Evolutionary conservation across 2,797 vertebrate species (phyloP), one percentile per base, ranked within the genome.

Genomic region (Lepus townsendii): DNA sequence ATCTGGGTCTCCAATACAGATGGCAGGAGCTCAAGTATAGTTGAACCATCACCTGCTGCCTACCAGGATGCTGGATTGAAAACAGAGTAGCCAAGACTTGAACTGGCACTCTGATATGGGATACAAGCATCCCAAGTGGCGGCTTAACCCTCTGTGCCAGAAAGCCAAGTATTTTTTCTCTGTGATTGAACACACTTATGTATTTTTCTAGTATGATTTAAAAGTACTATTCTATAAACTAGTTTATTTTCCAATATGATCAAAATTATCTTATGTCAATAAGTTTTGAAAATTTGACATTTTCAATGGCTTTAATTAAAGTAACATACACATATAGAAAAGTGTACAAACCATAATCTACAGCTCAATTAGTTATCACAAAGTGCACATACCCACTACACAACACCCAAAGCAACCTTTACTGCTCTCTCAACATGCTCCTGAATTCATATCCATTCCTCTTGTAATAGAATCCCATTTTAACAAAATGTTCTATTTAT

Each of bases 131-230:
- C 14, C 54, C 42, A 47, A 47, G 42, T 47, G 8, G 42, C 1
- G 7, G 42, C 42, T 47, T 47, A 47, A 47, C 42, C 42, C 42
- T 47, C 42, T 47, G 42, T 47, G 42, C 42, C 42, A 9, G 7
- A 47, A 47, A 47, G 8, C 19, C 54, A 57, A 57, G 54, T 57
- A 20, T 20, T 76, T 52, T 84, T 47, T 82, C 30, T 65, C 38
- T 73, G 32, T 93, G 35, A 30, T 19, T 35, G 26, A 38, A 60
- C 22, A 65, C 7, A 79, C 7, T 32, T 26, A 4, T 6, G 0
- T 38, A 66, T 77, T 95, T 96, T 96, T 78, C 47, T 35, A 95
- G 68, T 20, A 52, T 35, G 17, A 7, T 68, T 60, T 87, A 75
- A 17, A 24, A 11, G n/a, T 57, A 22, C 11, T 85, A 66, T 68